Percentiles rank a stretch among this genome's conserved stretches.
These are phyloP conservation scores for Lordiphosa collinella DNA, from an alignment of 1,140 invertebrate genomes.

Conservation along the genomic window DNA sequence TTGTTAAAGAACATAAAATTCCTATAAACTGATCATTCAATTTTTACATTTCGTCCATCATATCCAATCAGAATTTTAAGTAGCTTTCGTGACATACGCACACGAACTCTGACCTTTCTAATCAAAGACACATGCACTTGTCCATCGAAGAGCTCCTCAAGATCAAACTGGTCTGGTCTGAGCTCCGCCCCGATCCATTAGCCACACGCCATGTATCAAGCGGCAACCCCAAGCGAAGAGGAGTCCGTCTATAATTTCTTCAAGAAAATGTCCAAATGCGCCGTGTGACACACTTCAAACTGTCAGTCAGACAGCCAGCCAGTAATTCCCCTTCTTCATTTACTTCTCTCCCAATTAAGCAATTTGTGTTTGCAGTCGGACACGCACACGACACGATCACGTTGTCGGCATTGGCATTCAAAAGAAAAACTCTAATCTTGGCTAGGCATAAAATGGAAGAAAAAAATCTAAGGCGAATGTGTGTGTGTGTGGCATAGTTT, in stretches of 20 bases:
- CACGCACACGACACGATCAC: slow-evolving; percentile 19
- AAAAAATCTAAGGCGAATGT: not conserved
- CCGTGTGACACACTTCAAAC: slow-evolving; percentile 37
- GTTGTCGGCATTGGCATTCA: slow-evolving; percentile 8
- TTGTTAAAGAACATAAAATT: too few relatives aligned
- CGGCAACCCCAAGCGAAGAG: too few relatives aligned
- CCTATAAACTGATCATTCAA: too few relatives aligned
- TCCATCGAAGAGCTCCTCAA: too few relatives aligned
- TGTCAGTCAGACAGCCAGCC: slow-evolving; percentile 20
- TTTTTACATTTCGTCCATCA: too few relatives aligned
- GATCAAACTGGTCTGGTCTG: too few relatives aligned
- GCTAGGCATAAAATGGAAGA: slow-evolving; percentile 22
- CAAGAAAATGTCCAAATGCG: slow-evolving; percentile 28
- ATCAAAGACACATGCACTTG: too few relatives aligned
- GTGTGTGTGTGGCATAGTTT: slow-evolving; percentile 13
- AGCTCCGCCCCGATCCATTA: slow-evolving; percentile 29
- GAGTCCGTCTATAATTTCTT: slow-evolving; percentile 13
- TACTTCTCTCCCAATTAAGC: slow-evolving; percentile 37
- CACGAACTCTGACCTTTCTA: too few relatives aligned
- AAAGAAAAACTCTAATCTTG: slow-evolving; percentile 25
- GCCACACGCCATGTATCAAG: too few relatives aligned
- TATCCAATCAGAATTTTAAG: too few relatives aligned
- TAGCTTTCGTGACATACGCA: too few relatives aligned
- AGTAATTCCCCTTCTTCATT: not conserved
- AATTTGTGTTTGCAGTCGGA: slow-evolving; percentile 39